These are phyloP conservation scores for Eudemis profundana DNA, from an alignment of 2,888 invertebrate genomes.

Conservation along the genomic window DNA sequence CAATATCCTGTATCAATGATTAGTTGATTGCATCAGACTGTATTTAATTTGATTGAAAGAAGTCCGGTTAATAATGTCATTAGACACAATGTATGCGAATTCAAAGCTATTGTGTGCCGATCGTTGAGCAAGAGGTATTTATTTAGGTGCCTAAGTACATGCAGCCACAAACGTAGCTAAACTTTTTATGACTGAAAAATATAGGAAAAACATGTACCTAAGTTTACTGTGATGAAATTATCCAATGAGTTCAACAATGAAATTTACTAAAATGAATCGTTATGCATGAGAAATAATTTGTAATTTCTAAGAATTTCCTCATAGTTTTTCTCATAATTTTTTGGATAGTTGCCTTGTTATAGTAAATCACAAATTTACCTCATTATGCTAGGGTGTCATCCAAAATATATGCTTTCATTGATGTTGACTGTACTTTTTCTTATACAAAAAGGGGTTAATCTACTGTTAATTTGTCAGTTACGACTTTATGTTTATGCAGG, in stretches of 20 bases:
- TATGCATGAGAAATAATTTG: too few relatives aligned
- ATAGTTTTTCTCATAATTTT: too few relatives aligned
- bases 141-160: slow-evolving; percentile 8
- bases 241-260: too few relatives aligned
- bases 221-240: too few relatives aligned
- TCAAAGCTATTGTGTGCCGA: background rate
- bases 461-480: background rate
- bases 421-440: background rate
- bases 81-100: background rate
- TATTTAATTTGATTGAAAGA: background rate
- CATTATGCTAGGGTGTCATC: too few relatives aligned
- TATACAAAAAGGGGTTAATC: background rate
- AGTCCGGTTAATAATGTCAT: background rate
- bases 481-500: background rate
- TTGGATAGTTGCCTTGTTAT: too few relatives aligned
- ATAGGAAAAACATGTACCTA: too few relatives aligned
- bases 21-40: background rate
- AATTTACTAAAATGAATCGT: too few relatives aligned
- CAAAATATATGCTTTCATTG: too few relatives aligned
- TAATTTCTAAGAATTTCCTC: too few relatives aligned
- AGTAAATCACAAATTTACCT: too few relatives aligned
- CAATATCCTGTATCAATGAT: background rate
- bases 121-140: slow-evolving; percentile 51
- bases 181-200: background rate
- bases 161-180: background rate